Percentiles rank a stretch among this genome's conserved stretches.
Conservation (phyloP, 1,140 invertebrate genomes). For the Philotrypesis tridentata region DNA sequence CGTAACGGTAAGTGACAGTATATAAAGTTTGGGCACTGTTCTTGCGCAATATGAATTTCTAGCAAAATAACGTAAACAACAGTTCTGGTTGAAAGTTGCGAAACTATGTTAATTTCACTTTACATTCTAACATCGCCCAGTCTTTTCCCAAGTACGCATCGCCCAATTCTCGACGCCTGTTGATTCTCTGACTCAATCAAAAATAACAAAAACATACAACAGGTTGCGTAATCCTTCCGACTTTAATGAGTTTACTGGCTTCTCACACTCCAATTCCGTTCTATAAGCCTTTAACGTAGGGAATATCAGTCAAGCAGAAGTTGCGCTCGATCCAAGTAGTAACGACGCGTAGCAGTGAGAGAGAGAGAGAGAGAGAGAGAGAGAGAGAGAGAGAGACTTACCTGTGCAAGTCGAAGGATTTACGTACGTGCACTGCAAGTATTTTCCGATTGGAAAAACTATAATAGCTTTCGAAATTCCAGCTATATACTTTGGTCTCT, state of each 20-base stretch:
- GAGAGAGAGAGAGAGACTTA: no score
- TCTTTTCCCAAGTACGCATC: no score
- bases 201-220: not conserved
- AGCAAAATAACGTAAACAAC: no score
- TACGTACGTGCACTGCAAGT: not conserved
- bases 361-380: no score
- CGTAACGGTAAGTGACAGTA: no score
- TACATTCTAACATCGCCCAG: no score
- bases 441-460: not conserved
- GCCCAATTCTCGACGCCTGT: no score
- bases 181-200: not conserved
- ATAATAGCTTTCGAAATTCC: not conserved
- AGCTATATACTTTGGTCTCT: no score
- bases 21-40: no score
- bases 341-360: not conserved
- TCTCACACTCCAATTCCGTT: not conserved
- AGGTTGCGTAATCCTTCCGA: not conserved
- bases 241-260: not conserved
- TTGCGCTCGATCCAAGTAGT: not conserved
- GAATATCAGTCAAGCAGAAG: not conserved
- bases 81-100: no score
- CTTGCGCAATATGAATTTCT: no score
- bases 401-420: not conserved
- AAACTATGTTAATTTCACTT: no score
- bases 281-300: not conserved